Percentiles rank a stretch among this genome's conserved stretches.
Conservation (phyloP, 2,888 invertebrate genomes). For the Tenthredo scrophulariae region DNA sequence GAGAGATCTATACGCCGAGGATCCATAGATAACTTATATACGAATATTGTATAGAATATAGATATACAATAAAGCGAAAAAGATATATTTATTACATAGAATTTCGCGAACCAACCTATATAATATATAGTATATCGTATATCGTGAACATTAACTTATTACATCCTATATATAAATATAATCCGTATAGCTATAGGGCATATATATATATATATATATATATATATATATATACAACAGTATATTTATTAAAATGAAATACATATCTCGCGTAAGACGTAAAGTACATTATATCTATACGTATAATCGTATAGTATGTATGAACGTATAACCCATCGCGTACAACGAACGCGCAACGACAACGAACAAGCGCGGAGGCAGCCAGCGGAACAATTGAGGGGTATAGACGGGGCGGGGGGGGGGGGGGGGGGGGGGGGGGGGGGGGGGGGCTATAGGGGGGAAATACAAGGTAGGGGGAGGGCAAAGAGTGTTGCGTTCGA, state of each 20-base stretch:
- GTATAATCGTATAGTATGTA: conserved; percentile 9
- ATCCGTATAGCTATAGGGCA: neutral
- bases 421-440: neutral
- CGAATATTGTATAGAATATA: neutral
- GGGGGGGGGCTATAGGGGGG: neutral
- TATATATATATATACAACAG: neutral
- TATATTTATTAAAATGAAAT: neutral
- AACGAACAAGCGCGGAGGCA: conserved; percentile 44
- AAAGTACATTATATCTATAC: neutral
- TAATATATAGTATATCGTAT: neutral
- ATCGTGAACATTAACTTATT: neutral
- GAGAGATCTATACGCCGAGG: neutral
- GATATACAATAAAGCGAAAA: neutral
- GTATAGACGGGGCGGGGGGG: conserved; percentile 12
- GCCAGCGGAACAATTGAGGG: conserved; percentile 53
- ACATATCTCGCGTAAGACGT: neutral
- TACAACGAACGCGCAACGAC: conserved; percentile 49
- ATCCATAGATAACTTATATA: neutral
- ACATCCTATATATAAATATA: neutral
- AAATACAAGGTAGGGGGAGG: conserved; percentile 1
- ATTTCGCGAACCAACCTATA: neutral
- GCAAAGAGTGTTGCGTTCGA: conserved; percentile 47
- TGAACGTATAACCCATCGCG: conserved; percentile 22
- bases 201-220: neutral
- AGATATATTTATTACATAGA: neutral